Base-by-base conservation (phyloP, 1,140 invertebrate species). In the Forficula auricularia region DNA sequence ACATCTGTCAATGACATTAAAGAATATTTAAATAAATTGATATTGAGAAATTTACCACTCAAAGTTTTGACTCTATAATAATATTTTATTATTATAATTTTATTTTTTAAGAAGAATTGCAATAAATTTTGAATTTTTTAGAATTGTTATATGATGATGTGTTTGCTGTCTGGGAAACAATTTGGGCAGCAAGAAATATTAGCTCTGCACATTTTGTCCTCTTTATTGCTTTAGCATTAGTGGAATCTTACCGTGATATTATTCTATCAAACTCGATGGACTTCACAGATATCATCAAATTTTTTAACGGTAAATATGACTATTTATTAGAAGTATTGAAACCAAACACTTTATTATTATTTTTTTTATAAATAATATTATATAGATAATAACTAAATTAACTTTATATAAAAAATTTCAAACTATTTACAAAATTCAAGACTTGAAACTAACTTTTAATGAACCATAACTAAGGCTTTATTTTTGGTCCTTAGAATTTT, bases 221-320 rank as follows among this genome's bases (percentile, higher is more conserved):
- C 15, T 96, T 96, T 63, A 73, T 96, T 47, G 90, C 89, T 0
- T 68, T 96, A 30, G 86, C 89, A 0, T 61, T 96, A 32, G 73
- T 96, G 1, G 83, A 91, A 62, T 85, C 83, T 45, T 96, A 96
- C 60, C 62, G 90, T 39, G 88, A 94, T 56, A 87, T 96, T 45
- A 91, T 96, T 32, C 65, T 96, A 27, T 82, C 85, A 44, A 94
- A 95, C 63, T 76, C 81, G 50, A 95, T 96, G 88, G 89, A 95
- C 59, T 95, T 94, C 59, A 95, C 90, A 1, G 91, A 96, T 61
- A 90, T 95, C 50, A 96, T 96, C 54, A 94, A 92, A 60, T 96
- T 95, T 62, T 95, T 94, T 57, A 95, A 95, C 66, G 88, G 87
- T 90, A 63, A 64, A 62, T 59, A 30, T 19, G 16, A 35, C 2